These are phyloP conservation scores for Uria lomvia DNA, from an alignment of 2,113 vertebrate genomes.

Conservation along the genomic window DNA sequence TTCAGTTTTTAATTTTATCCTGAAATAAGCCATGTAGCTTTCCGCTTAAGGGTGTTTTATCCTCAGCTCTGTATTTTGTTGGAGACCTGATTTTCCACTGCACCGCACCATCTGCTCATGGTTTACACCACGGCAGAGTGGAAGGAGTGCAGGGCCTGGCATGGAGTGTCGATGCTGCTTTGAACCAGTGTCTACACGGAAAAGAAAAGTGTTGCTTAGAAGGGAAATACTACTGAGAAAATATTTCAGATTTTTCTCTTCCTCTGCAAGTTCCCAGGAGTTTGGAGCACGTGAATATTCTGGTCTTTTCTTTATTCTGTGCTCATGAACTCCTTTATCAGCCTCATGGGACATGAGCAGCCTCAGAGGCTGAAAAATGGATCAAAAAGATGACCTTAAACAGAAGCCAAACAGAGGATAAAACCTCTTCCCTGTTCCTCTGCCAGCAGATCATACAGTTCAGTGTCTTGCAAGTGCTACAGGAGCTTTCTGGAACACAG, in stretches of 20 bases:
- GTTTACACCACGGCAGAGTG: not conserved
- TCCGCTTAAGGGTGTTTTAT: constrained; percentile 17
- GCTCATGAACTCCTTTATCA: not conserved
- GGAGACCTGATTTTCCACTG: constrained; percentile 41
- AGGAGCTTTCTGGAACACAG: not conserved
- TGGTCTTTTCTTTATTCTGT: not conserved
- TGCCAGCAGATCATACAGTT: not conserved
- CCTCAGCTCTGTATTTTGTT: not conserved
- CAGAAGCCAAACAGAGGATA: not conserved
- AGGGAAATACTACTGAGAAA: not conserved
- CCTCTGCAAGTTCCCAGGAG: not conserved
- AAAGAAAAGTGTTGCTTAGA: not conserved
- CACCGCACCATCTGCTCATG: constrained; percentile 40
- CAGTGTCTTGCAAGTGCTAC: not conserved
- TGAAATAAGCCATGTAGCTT: constrained; percentile 18
- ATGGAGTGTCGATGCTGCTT: not conserved
- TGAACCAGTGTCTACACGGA: not conserved
- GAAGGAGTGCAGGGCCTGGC: not conserved
- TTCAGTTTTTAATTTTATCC: not conserved
- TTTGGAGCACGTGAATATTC: constrained; percentile 16
- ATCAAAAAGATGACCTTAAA: constrained; percentile 20
- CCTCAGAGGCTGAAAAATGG: not conserved
- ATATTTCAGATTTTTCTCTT: not conserved
- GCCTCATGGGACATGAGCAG: not conserved
- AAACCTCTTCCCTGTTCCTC: not conserved